Percentiles rank a stretch among this genome's conserved stretches.
phyloP scores from a whole-genome alignment of 2,888 invertebrate species.

The Adelphocoris suturalis region DNA sequence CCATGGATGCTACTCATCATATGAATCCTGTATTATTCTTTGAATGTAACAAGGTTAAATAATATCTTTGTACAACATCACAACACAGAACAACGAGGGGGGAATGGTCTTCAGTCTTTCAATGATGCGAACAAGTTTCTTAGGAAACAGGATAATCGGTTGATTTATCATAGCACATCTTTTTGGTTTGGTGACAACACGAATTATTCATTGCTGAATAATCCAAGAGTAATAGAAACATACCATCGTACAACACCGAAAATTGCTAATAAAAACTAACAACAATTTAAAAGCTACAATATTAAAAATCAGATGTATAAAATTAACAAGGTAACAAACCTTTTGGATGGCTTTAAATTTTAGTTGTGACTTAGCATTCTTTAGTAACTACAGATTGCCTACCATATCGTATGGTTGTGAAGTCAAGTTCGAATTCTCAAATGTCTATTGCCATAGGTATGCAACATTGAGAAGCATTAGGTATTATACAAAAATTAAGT shows the following conservation, averaged over 20 bases:
- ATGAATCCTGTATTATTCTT: too few relatives aligned
- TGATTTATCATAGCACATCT: too few relatives aligned
- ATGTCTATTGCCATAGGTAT: background rate
- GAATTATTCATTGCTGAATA: too few relatives aligned
- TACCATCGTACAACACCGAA: constrained; percentile 15
- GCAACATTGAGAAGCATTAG: background rate
- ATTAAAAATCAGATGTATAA: background rate
- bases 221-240: background rate
- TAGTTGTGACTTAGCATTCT: constrained; percentile 6
- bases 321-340: constrained; percentile 2
- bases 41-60: too few relatives aligned
- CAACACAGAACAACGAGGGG: too few relatives aligned
- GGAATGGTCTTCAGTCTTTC: too few relatives aligned
- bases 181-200: too few relatives aligned
- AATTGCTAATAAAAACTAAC: background rate
- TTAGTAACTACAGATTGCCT: constrained; percentile 26
- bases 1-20: too few relatives aligned
- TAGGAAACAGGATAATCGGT: too few relatives aligned
- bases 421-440: constrained; percentile 21
- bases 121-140: too few relatives aligned
- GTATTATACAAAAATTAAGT: background rate
- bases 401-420: background rate
- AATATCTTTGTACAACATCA: too few relatives aligned
- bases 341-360: constrained; percentile 22
- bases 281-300: background rate